These are phyloP conservation scores for Sylvia borin DNA, from an alignment of 2,797 vertebrate species.

Conservation along the genomic window DNA sequence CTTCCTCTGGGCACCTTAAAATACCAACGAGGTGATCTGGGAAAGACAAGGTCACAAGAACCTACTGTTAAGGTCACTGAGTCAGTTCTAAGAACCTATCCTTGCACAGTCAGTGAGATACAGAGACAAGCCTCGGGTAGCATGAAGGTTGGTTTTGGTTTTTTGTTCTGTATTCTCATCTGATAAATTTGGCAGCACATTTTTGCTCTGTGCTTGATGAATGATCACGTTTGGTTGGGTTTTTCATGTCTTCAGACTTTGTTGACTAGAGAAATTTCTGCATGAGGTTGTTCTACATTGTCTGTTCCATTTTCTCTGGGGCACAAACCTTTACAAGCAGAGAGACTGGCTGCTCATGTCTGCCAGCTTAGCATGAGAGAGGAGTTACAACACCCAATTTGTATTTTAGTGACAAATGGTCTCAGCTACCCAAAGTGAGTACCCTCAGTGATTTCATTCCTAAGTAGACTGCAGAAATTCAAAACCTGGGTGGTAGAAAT, in stretches of 20 bases:
- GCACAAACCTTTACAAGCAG: neutral
- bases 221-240: neutral
- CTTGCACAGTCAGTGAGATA: neutral
- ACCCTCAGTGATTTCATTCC: neutral
- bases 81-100: neutral
- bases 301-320: neutral
- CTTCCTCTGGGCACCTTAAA: neutral
- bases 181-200: neutral
- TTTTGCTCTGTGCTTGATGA: neutral
- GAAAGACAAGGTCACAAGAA: neutral
- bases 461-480: neutral
- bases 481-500: neutral
- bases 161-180: neutral
- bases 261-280: neutral
- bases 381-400: neutral
- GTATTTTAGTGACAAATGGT: neutral
- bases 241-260: neutral
- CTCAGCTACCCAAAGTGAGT: neutral
- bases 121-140: neutral
- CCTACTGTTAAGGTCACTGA: neutral
- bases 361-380: neutral
- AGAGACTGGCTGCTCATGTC: neutral
- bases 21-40: neutral
- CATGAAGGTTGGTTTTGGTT: neutral
- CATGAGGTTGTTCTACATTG: neutral